A percentile compares a stretch with the other conserved stretches of the same genome.
These are phyloP conservation scores for Papilio helenus DNA, from an alignment of 1,140 invertebrate species.

Conservation along the genomic window DNA sequence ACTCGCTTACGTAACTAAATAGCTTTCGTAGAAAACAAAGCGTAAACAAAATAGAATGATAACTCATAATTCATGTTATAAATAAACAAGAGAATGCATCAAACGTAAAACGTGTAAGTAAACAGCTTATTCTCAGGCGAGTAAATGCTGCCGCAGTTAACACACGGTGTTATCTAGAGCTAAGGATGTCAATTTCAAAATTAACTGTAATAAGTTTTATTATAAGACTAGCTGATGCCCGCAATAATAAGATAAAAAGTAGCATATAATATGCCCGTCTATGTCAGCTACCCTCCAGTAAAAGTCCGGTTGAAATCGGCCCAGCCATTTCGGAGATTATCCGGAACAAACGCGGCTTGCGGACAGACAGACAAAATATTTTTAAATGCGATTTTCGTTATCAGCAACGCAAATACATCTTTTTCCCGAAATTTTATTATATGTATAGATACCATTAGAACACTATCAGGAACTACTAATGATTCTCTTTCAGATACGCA, in stretches of 20 bases:
- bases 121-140: not conserved
- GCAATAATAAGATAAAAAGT: too few relatives aligned
- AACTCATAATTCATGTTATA: not conserved
- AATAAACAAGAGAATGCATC: not conserved
- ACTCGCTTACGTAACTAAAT: conserved; percentile 16
- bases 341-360: too few relatives aligned
- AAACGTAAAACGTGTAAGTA: not conserved
- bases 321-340: too few relatives aligned
- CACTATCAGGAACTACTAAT: not conserved
- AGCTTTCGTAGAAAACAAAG: conserved; percentile 18
- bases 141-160: not conserved
- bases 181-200: not conserved
- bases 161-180: not conserved
- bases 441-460: not conserved
- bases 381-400: too few relatives aligned
- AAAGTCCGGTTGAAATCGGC: too few relatives aligned
- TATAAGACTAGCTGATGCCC: too few relatives aligned
- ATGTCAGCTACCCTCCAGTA: too few relatives aligned
- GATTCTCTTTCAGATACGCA: not conserved
- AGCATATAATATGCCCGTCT: too few relatives aligned
- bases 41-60: not conserved
- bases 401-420: too few relatives aligned
- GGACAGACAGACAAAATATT: too few relatives aligned
- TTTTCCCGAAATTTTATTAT: too few relatives aligned
- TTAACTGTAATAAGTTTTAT: not conserved